Evolutionary conservation across 2,888 invertebrate species (phyloP).

Genomic region (Melanotus villosus): DNA sequence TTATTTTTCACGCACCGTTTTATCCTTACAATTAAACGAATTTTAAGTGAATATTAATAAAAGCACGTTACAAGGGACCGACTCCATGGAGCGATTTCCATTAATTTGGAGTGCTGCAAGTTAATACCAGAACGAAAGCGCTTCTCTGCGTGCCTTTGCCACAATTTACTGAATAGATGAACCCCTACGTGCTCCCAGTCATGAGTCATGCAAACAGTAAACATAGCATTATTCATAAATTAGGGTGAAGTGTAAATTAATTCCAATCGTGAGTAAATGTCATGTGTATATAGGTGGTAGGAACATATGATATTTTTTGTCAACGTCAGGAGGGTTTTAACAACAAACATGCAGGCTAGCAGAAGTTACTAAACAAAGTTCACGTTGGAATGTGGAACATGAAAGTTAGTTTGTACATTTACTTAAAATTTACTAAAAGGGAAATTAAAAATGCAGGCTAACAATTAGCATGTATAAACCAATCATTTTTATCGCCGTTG

Average conservation of each 20-base stretch:
- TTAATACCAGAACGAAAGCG: slow-evolving; percentile 20
- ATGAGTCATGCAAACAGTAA: slow-evolving; percentile 36
- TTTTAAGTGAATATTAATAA: slow-evolving; percentile 11
- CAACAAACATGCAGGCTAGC: too few species aligned
- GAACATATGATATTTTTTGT: slow-evolving; percentile 17
- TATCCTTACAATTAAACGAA: not conserved
- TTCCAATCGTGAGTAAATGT: slow-evolving; percentile 31
- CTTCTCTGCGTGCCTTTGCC: slow-evolving; percentile 17
- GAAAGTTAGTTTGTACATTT: too few species aligned
- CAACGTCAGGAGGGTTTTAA: too few species aligned
- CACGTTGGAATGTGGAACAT: too few species aligned
- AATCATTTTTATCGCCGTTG: too few species aligned
- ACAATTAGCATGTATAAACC: too few species aligned
- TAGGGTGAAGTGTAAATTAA: slow-evolving; percentile 39
- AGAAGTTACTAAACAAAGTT: too few species aligned
- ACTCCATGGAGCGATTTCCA: slow-evolving; percentile 15
- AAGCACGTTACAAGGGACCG: not conserved
- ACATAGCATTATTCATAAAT: slow-evolving; percentile 39
- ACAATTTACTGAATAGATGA: slow-evolving; percentile 39
- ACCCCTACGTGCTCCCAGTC: slow-evolving; percentile 22
- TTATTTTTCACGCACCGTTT: too few species aligned
- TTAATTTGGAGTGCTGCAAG: slow-evolving; percentile 29
- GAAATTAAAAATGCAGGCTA: too few species aligned
- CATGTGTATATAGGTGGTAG: slow-evolving; percentile 28
- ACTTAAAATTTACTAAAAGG: too few species aligned